Base-by-base conservation (phyloP, 2,888 invertebrate genomes). In the Muscina levida region DNA sequence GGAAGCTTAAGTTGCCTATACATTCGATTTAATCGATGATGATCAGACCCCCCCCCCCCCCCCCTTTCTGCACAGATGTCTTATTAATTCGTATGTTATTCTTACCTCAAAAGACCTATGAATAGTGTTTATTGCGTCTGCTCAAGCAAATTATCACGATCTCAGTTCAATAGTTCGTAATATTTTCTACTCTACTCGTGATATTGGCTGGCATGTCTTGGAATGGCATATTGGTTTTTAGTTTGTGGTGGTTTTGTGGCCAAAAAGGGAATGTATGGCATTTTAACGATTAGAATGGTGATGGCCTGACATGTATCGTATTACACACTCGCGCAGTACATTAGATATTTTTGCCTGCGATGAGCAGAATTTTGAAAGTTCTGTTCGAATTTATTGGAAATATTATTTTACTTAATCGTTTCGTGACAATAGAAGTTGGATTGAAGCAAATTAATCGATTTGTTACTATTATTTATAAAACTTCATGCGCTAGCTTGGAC, bases 111-210 rank as follows among this genome's bases (percentile, higher is more conserved):
- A n/a, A n/a, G n/a, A 42, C n/a, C 42, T 42, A 31, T 31, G 42
- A 53, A 62, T 65, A 79, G 75, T 79, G 79, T 70, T 79, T 79
- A 76, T 79, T 79, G 79, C 75, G 75, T 79, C 76, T 70, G 39
- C 15, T 75, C 53, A 44, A 59, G 72, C 79, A 79, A 75, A 79
- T 75, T 79, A 79, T 79, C 79, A 79, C 79, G 79, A 79, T 79
- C 66, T 76, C 48, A 72, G 75, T 76, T 79, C 79, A 79, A 79
- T 76, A 79, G 79, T 76, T 79, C 75, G 68, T 46, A 26, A 46
- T 48, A 59, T 68, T 53, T 31, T 48, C n/a, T n/a, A n/a, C n/a
- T 48, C 10, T 72, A 44, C 1, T 46, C n/a, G 4, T 57, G 10
- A 19, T 17, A 11, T 37, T 37, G 17, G 19, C 37, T 39, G 26